Evolutionary conservation across 2,113 vertebrate genomes (phyloP), one percentile per base, ranked within the genome.

Genomic region (Rhinolophus sinicus): DNA sequence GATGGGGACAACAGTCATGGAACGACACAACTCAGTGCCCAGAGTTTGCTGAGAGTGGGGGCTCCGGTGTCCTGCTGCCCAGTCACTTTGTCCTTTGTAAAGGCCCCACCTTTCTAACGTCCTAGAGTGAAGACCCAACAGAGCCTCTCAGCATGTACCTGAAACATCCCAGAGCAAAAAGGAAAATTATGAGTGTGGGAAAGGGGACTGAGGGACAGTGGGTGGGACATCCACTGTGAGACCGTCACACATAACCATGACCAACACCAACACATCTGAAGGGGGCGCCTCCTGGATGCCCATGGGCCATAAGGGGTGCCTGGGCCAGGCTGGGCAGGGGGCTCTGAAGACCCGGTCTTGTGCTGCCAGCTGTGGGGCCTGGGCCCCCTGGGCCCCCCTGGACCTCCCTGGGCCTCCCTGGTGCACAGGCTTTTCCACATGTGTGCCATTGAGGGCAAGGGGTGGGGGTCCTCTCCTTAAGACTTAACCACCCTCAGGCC

Each of bases 1-100:
- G 38, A 8, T 0, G 5, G 0, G 16, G 15, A 1, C 4, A 0
- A 30, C 12, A 12, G 14, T 9, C n/a, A 0, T 2, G 3, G 6
- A n/a, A 50, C 1, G 14, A 7, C 8, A 0, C 2, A 0, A 0
- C 50, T 0, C 44, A 8, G 73, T 0, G 5, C 76, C 6, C 0
- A 6, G 64, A 21, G 35, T 33, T 12, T 44, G 2, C 67, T 1
- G 0, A 22, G 44, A 26, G 65, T 0, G 1, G 38, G 44, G 33
- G 22, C 78, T 12, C 28, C 8, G 18, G 33, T 0, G 50, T n/a
- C 60, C 33, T 1, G 0, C 40, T 38, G 21, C 76, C 76, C 89
- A 14, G 2, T 24, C 76, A 2, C 62, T 26, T 44, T 44, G 40
- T 26, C 35, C 76, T 58, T 4, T 24, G 6, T 3, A 33, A n/a